phyloP scores from a whole-genome alignment of 2,113 vertebrate species.

The Ophthalmolycus amberensis region DNA sequence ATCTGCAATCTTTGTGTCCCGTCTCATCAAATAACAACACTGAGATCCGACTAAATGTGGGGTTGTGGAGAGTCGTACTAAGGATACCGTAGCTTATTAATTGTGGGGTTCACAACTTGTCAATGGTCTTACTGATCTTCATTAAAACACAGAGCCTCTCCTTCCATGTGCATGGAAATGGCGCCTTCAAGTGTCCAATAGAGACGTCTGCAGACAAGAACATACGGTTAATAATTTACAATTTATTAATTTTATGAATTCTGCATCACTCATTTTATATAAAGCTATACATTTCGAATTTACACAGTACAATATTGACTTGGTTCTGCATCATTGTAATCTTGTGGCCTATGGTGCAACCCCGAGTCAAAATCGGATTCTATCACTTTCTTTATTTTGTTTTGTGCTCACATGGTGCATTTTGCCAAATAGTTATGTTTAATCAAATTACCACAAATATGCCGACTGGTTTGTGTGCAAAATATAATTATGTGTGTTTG shows the following conservation, averaged over 20 bases:
- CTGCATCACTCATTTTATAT: background rate
- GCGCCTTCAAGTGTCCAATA: constrained; percentile 74
- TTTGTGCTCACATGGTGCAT: background rate
- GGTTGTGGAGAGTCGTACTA: background rate
- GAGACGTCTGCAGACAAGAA: constrained; percentile 31
- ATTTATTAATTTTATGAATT: background rate
- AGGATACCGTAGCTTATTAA: background rate
- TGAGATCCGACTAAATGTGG: background rate
- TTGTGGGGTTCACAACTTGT: background rate
- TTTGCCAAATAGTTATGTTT: background rate
- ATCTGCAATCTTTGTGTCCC: background rate
- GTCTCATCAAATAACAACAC: background rate
- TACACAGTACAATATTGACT: no score
- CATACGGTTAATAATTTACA: background rate
- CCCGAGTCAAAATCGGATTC: background rate
- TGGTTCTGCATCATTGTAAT: background rate
- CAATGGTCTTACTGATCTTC: background rate
- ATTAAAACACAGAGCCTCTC: background rate
- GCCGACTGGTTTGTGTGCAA: background rate
- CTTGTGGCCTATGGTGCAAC: background rate
- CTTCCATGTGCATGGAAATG: constrained; percentile 54
- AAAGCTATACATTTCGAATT: background rate
- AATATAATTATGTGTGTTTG: background rate
- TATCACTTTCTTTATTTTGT: background rate
- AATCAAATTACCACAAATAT: background rate